Percentiles rank a stretch among this genome's conserved stretches.
Evolutionary conservation across 2,113 vertebrate genomes (phyloP).

Genomic region (Nipponia nippon): DNA sequence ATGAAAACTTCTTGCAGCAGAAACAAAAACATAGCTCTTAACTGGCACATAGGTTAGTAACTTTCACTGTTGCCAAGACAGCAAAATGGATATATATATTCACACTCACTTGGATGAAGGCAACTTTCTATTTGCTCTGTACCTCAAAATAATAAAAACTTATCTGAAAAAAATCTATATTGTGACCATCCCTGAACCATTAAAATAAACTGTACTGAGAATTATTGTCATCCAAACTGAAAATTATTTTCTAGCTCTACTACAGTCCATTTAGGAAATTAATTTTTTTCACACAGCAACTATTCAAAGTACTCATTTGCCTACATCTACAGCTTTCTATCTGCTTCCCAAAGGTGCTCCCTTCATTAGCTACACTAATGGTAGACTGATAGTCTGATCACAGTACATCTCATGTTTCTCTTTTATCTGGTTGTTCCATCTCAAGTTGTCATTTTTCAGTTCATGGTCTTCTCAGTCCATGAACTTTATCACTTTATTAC

Average conservation of each 20-base stretch:
- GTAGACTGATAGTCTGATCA: neutral
- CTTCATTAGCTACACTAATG: neutral
- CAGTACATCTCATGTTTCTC: neutral
- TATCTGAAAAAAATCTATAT: neutral
- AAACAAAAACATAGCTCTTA: neutral
- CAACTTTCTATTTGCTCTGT: neutral
- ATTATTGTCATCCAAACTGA: neutral
- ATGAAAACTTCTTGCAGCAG: neutral
- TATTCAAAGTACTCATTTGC: neutral
- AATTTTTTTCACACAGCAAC: neutral
- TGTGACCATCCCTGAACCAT: neutral
- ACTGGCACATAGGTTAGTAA: neutral
- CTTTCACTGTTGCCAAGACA: neutral
- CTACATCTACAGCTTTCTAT: neutral
- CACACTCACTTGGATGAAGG: neutral
- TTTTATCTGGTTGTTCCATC: neutral
- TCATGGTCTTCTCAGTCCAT: neutral
- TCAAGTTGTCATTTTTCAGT: neutral
- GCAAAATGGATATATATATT: neutral
- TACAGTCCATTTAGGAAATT: neutral
- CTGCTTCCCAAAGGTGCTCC: neutral
- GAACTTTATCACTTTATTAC: neutral
- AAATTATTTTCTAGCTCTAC: neutral
- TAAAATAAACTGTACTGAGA: neutral
- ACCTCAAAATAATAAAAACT: neutral